phyloP scores from a whole-genome alignment of 1,140 invertebrate genomes.

The Platorchestia sp. region DNA sequence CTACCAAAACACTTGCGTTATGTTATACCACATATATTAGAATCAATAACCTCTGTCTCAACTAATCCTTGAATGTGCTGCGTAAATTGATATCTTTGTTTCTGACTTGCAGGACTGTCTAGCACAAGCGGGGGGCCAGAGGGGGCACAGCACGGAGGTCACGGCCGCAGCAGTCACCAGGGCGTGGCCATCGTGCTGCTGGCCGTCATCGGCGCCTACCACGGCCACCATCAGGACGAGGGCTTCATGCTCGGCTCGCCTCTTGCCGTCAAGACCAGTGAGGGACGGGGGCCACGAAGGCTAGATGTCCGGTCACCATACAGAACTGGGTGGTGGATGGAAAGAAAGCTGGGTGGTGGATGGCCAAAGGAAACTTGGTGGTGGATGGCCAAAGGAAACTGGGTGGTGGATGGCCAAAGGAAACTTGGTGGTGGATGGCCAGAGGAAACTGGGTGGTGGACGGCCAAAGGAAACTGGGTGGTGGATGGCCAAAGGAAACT shows the following conservation, averaged over 20 bases:
- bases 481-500: background rate
- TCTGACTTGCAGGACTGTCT: background rate
- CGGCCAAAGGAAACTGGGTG: background rate
- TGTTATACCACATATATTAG: too few species aligned
- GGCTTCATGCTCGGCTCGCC: slow-evolving; percentile 85
- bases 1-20: too few species aligned
- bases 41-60: too few species aligned
- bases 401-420: background rate
- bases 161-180: slow-evolving; percentile 76
- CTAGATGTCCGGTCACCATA: background rate
- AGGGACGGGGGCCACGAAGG: slow-evolving; percentile 59
- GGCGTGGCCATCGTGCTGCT: slow-evolving; percentile 96
- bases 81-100: background rate
- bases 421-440: background rate
- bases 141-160: background rate
- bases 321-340: background rate
- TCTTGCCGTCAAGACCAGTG: slow-evolving; percentile 91
- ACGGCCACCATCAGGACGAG: slow-evolving; percentile 83
- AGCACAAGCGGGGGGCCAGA: background rate
- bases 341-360: background rate
- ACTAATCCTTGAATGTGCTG: too few species aligned
- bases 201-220: slow-evolving; percentile 97
- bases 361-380: background rate
- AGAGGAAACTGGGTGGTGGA: background rate
- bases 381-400: background rate